These are phyloP conservation scores for Fissipunctia ypsillon DNA, from an alignment of 2,888 invertebrate genomes.

Conservation along the genomic window DNA sequence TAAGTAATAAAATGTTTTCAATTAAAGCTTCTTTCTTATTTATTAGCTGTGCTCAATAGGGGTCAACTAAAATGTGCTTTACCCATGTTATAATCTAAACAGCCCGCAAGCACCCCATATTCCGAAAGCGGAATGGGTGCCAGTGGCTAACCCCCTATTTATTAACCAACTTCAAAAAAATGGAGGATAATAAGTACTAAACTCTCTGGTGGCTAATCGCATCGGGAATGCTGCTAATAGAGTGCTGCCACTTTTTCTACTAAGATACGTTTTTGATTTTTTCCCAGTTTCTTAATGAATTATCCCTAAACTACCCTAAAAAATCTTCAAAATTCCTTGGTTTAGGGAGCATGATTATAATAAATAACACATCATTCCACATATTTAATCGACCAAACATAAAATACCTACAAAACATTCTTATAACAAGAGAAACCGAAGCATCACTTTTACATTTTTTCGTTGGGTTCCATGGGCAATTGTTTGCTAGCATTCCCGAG, in stretches of 20 bases:
- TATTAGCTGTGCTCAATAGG: not conserved
- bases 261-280: not conserved
- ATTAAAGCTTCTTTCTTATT: conserved; percentile 12
- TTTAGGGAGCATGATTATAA: too few species aligned
- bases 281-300: not conserved
- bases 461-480: not conserved
- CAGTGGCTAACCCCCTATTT: too few species aligned
- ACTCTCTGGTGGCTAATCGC: too few species aligned
- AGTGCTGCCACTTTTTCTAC: too few species aligned
- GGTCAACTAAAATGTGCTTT: not conserved
- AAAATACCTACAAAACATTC: not conserved
- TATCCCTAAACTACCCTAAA: too few species aligned
- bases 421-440: not conserved
- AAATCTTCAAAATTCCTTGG: too few species aligned
- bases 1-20: conserved; percentile 44
- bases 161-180: too few species aligned
- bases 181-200: too few species aligned
- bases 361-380: not conserved
- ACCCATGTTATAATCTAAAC: not conserved
- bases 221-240: too few species aligned
- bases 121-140: too few species aligned
- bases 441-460: not conserved
- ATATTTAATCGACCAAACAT: not conserved
- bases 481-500: not conserved
- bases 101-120: not conserved